phyloP scores from a whole-genome alignment of 2,113 vertebrate species.

The Propithecus coquereli region DNA sequence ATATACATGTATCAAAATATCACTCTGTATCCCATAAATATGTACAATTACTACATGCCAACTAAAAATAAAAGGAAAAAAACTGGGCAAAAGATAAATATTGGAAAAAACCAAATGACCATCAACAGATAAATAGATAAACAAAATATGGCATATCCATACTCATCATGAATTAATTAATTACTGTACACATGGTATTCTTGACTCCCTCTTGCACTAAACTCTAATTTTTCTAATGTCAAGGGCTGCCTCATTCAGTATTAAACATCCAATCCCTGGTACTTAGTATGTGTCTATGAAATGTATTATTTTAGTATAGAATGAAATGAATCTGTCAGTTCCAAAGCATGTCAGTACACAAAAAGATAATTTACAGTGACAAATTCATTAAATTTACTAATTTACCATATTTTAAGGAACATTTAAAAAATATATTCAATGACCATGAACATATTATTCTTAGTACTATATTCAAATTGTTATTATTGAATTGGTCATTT shows the following conservation, averaged over 20 bases:
- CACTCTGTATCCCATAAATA: too few relatives aligned
- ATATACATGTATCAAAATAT: too few relatives aligned
- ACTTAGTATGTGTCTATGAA: background rate
- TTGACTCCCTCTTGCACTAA: background rate
- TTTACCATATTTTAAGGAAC: background rate
- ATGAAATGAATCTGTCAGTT: background rate
- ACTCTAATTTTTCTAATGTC: background rate
- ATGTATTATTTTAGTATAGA: background rate
- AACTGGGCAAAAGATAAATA: too few relatives aligned
- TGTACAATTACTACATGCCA: too few relatives aligned
- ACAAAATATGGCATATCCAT: too few relatives aligned
- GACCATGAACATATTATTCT: background rate
- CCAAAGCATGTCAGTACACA: background rate
- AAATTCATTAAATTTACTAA: background rate
- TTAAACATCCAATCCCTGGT: background rate
- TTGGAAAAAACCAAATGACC: too few relatives aligned
- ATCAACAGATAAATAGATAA: too few relatives aligned
- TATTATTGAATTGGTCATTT: background rate
- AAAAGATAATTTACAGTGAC: background rate
- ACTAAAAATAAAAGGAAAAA: too few relatives aligned
- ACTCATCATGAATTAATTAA: too few relatives aligned
- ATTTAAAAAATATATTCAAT: background rate
- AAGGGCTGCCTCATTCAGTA: background rate
- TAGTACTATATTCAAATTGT: background rate
- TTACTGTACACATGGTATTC: background rate